Evolutionary conservation across 2,888 invertebrate species (phyloP), one percentile per base, ranked within the genome.

Genomic region (Plagiodera versicolora): DNA sequence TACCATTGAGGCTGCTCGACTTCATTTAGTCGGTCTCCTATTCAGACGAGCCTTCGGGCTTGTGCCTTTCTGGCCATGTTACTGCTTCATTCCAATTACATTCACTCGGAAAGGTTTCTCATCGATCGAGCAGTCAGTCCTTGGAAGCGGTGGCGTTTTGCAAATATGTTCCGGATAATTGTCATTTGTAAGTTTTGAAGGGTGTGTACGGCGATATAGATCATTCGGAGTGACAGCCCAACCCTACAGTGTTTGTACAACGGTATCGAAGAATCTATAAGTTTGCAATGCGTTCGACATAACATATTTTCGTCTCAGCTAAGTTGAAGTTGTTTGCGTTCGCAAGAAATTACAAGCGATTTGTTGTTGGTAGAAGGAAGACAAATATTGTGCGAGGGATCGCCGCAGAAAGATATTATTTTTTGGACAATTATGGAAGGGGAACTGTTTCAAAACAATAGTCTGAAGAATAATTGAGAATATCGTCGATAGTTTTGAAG

Each of bases 161-260:
- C 60, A 60, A 59, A 55, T 61, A 61, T 28, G 64, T 53, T 64
- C 50, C 39, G 53, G 57, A 60, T 65, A 65, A 65, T 65, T 62
- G 62, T 65, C 62, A 55, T 58, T 61, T 59, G 57, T 62, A 51
- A n/a, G 58, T 60, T 61, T 60, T 45, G 57, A 62, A 56, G 58
- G 64, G 64, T 47, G 65, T 61, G 65, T 50, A 16, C 60, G 63
- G 56, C 59, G 68, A 67, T 68, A 70, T 73, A 70, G 72, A 74
- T 74, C 72, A 72, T 72, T 57, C 66, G 63, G 70, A 72, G 70
- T 72, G 72, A 72, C 66, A 65, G 70, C 62, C 69, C 63, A 69
- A 60, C 71, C 72, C 66, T 57, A 70, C 72, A 66, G 65, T 72
- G 70, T 73, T 72, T 74, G 68, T 57, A 65, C 65, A 69, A 56